Conservation (phyloP, 2,113 vertebrate species). For the Oncorhynchus kisutch region DNA sequence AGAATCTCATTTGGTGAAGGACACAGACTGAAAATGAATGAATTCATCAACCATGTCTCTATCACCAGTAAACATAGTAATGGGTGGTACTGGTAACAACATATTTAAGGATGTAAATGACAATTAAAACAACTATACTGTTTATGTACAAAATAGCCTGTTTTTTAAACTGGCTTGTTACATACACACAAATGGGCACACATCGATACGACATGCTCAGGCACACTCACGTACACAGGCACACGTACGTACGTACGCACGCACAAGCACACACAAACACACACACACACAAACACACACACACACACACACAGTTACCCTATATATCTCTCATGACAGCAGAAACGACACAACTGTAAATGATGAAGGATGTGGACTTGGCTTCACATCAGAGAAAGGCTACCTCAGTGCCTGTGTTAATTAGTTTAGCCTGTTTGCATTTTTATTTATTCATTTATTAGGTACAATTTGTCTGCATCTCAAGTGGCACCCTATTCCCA, state of each 20-base stretch:
- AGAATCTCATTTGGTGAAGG: too few relatives aligned
- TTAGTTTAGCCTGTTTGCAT: slow-evolving; percentile 67
- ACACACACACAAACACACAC: neutral
- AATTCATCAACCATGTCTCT: too few relatives aligned
- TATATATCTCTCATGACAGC: slow-evolving; percentile 20
- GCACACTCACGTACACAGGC: neutral
- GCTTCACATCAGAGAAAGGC: slow-evolving; percentile 49
- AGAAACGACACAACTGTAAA: slow-evolving; percentile 45
- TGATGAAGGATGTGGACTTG: slow-evolving; percentile 54
- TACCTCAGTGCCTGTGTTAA: slow-evolving; percentile 60
- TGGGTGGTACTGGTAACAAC: slow-evolving; percentile 43
- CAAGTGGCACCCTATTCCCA: too few relatives aligned
- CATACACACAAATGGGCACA: neutral
- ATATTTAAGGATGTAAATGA: slow-evolving; percentile 64
- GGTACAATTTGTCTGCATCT: slow-evolving; percentile 4
- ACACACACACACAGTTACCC: slow-evolving; percentile 14
- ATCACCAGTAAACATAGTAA: too few relatives aligned
- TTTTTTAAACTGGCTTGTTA: slow-evolving; percentile 53
- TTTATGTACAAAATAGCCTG: slow-evolving; percentile 64
- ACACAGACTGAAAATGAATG: too few relatives aligned
- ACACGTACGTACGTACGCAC: neutral
- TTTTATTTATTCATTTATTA: slow-evolving; percentile 50
- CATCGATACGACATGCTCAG: neutral
- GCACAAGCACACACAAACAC: neutral
- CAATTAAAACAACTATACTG: slow-evolving; percentile 69